These are phyloP conservation scores for Tachina fera DNA, from an alignment of 2,888 invertebrate species.

Conservation along the genomic window DNA sequence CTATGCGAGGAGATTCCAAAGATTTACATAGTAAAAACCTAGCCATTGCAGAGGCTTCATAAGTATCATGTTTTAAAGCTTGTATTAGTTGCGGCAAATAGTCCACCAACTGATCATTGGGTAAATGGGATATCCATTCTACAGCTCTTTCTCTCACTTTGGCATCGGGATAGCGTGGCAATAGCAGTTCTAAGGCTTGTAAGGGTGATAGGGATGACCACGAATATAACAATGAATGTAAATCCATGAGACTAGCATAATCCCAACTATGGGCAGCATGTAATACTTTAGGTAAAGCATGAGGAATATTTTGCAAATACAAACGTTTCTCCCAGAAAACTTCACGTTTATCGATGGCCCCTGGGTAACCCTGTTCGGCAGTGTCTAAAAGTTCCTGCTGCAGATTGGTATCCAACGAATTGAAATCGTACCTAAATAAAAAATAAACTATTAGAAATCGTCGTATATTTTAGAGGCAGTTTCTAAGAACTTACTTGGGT, in stretches of 20 bases:
- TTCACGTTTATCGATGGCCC: conserved; percentile 83
- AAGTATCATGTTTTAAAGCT: conserved; percentile 94
- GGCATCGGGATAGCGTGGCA: conserved; percentile 97
- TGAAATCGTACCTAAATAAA: conserved; percentile 85
- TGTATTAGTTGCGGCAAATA: conserved; percentile 97
- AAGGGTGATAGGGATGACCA: conserved; percentile 94
- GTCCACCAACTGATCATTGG: conserved; percentile 94
- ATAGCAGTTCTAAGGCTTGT: conserved; percentile 94
- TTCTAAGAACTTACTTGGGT: conserved; percentile 78
- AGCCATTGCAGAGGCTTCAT: conserved; percentile 94
- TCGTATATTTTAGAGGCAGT: too few species aligned
- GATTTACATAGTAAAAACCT: conserved; percentile 92
- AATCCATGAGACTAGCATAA: conserved; percentile 92
- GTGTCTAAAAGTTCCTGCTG: conserved; percentile 83
- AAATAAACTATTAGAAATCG: not conserved
- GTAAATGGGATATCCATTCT: conserved; percentile 89
- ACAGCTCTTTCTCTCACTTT: conserved; percentile 94
- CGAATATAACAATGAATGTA: conserved; percentile 92
- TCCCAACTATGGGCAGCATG: conserved; percentile 96
- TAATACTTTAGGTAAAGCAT: conserved; percentile 93
- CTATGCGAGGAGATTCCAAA: conserved; percentile 93
- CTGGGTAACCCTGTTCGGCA: conserved; percentile 82
- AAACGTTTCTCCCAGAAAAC: conserved; percentile 97
- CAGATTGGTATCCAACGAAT: conserved; percentile 90
- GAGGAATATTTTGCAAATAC: conserved; percentile 92